Percentiles rank a stretch among this genome's conserved stretches.
Evolutionary conservation across 2,113 vertebrate species (phyloP).

Genomic region (Vulpes lagopus): DNA sequence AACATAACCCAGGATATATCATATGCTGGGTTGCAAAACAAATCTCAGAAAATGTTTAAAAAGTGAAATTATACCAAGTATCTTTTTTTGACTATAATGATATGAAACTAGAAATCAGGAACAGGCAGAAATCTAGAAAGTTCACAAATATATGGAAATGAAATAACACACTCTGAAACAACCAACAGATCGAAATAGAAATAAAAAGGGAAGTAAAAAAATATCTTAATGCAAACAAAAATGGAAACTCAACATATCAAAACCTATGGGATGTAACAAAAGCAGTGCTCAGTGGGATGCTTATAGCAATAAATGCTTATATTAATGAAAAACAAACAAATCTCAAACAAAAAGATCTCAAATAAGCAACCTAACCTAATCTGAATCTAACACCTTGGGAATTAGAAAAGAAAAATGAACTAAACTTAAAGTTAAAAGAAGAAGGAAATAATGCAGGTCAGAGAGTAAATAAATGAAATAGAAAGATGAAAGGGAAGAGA

Average conservation of each 20-base stretch:
- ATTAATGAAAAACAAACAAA: neutral
- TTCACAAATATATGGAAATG: neutral
- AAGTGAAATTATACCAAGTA: neutral
- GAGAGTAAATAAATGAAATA: neutral
- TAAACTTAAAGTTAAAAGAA: neutral
- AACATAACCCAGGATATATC: neutral
- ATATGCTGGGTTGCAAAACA: neutral
- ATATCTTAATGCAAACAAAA: neutral
- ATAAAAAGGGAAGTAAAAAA: neutral
- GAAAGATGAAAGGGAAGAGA: neutral
- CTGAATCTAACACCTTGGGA: neutral
- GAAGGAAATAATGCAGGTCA: neutral
- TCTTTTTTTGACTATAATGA: neutral
- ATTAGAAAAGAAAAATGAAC: neutral
- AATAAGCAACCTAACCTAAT: neutral
- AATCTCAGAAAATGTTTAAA: neutral
- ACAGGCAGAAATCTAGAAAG: neutral
- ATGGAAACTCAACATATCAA: neutral
- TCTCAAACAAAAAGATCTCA: neutral
- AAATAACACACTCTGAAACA: neutral
- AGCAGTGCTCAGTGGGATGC: neutral
- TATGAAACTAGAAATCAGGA: neutral
- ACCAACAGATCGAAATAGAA: neutral
- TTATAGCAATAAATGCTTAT: neutral
- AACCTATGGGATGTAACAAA: neutral